Percentiles rank a stretch among this genome's conserved stretches.
phyloP scores from a whole-genome alignment of 2,888 invertebrate species.

The Tricholauxania praeusta region DNA sequence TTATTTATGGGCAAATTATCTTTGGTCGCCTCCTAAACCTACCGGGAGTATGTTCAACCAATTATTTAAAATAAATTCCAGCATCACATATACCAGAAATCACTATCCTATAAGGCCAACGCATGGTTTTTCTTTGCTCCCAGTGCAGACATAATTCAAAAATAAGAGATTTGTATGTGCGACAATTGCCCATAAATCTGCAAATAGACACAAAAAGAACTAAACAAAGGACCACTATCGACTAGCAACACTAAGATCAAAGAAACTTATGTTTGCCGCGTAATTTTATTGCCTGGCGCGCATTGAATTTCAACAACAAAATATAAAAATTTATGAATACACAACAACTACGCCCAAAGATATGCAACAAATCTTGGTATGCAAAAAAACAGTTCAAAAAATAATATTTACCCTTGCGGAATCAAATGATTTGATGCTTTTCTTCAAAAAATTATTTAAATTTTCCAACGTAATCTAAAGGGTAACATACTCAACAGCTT shows the following conservation, averaged over 20 bases:
- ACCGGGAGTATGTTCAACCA: too few species aligned
- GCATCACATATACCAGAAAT: too few species aligned
- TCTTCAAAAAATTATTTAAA: too few species aligned
- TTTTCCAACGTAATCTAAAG: too few species aligned
- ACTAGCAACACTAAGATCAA: conserved; percentile 2
- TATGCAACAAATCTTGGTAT: conserved; percentile 26
- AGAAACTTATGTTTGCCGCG: conserved; percentile 3
- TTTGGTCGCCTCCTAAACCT: too few species aligned
- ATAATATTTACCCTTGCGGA: not conserved
- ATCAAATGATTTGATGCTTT: not conserved
- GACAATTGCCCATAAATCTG: conserved; percentile 27
- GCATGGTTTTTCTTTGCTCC: not conserved
- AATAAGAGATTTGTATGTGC: not conserved
- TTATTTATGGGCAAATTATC: too few species aligned
- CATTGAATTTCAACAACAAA: conserved; percentile 2
- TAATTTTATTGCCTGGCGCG: not conserved
- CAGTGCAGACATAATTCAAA: conserved; percentile 17
- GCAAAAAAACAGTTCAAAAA: too few species aligned
- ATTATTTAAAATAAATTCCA: too few species aligned
- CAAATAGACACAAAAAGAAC: not conserved
- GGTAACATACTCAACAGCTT: too few species aligned
- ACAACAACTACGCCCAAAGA: not conserved
- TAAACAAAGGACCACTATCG: too few species aligned
- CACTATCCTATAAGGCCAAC: too few species aligned
- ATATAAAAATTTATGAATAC: conserved; percentile 9